Evolutionary conservation across 2,888 invertebrate species (phyloP).

Genomic region (Apoda limacodes): DNA sequence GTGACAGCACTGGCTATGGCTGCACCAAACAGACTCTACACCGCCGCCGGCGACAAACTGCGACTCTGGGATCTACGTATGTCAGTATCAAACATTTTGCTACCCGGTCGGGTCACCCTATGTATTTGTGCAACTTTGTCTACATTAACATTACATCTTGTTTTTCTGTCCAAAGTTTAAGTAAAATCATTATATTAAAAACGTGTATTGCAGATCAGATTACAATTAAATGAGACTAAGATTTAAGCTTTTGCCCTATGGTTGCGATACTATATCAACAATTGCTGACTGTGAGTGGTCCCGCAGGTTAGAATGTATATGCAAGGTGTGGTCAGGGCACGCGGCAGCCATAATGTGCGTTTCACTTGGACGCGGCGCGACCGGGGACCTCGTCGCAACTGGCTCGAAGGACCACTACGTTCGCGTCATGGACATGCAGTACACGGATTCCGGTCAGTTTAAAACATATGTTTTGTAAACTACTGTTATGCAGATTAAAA

Average conservation of each 20-base stretch:
- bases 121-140: no score
- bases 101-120: no score
- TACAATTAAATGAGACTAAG: no score
- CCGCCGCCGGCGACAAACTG: constrained; percentile 83
- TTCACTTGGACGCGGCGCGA: constrained; percentile 65
- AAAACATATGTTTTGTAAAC: no score
- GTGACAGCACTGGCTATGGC: constrained; percentile 46
- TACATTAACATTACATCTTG: no score
- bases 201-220: no score
- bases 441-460: constrained; percentile 54
- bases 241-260: neutral
- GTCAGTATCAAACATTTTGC: no score
- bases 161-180: no score
- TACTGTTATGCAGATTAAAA: no score
- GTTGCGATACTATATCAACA: neutral
- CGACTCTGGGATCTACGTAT: constrained; percentile 87
- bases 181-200: no score
- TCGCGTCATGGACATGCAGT: constrained; percentile 62
- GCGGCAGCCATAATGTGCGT: constrained; percentile 89
- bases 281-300: no score
- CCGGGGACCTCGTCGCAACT: constrained; percentile 77
- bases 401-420: constrained; percentile 91
- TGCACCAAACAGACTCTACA: constrained; percentile 76
- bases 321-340: constrained; percentile 82
- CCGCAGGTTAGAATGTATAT: constrained; percentile 73